phyloP scores from a whole-genome alignment of 2,888 invertebrate species.

The Synanthedon myopaeformis region DNA sequence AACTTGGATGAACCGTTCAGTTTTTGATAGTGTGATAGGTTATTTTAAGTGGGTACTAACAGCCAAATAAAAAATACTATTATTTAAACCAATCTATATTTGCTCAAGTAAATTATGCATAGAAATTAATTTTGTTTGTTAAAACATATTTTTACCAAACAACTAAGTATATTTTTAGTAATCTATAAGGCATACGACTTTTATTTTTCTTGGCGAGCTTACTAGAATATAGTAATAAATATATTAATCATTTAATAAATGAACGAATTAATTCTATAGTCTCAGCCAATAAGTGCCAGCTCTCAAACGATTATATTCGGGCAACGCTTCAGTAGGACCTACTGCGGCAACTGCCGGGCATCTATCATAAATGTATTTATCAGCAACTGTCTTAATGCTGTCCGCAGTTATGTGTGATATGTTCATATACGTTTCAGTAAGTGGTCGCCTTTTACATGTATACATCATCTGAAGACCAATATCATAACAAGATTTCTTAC shows the following conservation, averaged over 20 bases:
- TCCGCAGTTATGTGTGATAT: conserved; percentile 3
- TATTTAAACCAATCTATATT: too few relatives aligned
- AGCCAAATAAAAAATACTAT: too few relatives aligned
- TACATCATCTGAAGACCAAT: conserved; percentile 42
- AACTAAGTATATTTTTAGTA: too few relatives aligned
- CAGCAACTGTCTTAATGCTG: conserved; percentile 13
- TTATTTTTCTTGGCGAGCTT: too few relatives aligned
- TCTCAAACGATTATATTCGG: conserved; percentile 43
- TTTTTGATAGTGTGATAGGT: too few relatives aligned
- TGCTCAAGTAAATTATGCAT: too few relatives aligned
- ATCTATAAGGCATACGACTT: too few relatives aligned
- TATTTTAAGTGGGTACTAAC: too few relatives aligned
- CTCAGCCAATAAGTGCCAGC: conserved; percentile 47
- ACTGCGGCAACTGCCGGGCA: conserved; percentile 49
- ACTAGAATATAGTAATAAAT: too few relatives aligned
- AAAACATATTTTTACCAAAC: too few relatives aligned
- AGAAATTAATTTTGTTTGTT: too few relatives aligned
- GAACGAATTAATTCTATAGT: conserved; percentile 13
- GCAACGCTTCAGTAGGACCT: conserved; percentile 50
- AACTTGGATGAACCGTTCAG: conserved; percentile 45
- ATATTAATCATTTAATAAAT: too few relatives aligned
- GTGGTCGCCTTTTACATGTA: conserved; percentile 19
- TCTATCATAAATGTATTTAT: conserved; percentile 44
- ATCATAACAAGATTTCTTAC: conserved; percentile 33
- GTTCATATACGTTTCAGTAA: conserved; percentile 9